A percentile compares a stretch with the other conserved stretches of the same genome.
Conservation (phyloP, 23 tunicate species). For the Corella eumyota region DNA sequence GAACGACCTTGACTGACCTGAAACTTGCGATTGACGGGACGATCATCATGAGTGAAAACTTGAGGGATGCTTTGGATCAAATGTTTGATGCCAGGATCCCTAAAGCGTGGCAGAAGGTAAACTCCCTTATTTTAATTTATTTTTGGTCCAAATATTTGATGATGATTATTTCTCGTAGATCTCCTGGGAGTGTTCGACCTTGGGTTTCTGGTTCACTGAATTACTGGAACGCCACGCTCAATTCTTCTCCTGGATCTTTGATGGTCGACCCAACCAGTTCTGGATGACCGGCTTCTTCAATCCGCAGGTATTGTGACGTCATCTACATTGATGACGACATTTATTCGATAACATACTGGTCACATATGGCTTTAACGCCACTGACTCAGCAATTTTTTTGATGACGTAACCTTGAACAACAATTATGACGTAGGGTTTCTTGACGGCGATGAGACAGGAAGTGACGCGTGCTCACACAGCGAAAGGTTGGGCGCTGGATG, state of each 20-base stretch:
- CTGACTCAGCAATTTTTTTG: too few relatives aligned
- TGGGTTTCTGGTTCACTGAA: constrained; percentile 99
- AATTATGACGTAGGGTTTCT: constrained; percentile 95
- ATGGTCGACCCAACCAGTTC: constrained; percentile 93
- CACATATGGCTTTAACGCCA: not conserved
- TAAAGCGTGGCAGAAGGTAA: constrained; percentile 69
- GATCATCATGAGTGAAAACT: constrained; percentile 96
- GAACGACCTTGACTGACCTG: constrained; percentile 78
- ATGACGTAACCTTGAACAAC: too few relatives aligned
- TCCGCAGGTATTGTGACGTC: constrained; percentile 40
- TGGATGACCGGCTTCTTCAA: constrained; percentile 99
- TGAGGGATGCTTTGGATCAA: constrained; percentile 94
- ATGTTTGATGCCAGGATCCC: constrained; percentile 99
- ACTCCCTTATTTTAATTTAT: too few relatives aligned
- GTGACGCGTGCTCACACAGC: constrained; percentile 97
- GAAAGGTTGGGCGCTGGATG: constrained; percentile 98
- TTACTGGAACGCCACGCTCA: constrained; percentile 90
- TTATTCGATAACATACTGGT: too few relatives aligned
- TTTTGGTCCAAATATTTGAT: too few relatives aligned
- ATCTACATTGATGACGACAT: not conserved
- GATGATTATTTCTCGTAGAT: constrained; percentile 7
- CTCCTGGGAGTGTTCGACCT: constrained; percentile 94
- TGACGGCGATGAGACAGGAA: constrained; percentile 99
- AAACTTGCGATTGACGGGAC: constrained; percentile 98
- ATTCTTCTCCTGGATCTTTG: constrained; percentile 84